Conservation (phyloP, 2,113 vertebrate genomes). For the Tychaedon coryphoeus region DNA sequence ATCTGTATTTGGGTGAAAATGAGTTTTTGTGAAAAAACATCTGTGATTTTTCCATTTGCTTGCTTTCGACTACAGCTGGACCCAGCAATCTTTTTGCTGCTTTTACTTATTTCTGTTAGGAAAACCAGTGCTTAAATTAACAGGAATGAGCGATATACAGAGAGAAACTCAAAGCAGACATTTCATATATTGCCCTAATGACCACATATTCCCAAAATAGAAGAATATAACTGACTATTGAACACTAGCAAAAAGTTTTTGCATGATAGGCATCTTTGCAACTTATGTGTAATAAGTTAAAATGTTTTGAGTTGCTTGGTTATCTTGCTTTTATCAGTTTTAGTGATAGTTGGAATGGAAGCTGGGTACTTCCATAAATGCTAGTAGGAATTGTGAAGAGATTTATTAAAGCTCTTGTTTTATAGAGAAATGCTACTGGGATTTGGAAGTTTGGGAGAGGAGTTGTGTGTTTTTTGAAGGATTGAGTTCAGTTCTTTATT, state of each 20-base stretch:
- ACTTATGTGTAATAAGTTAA: background rate
- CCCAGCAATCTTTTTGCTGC: background rate
- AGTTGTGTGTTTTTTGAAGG: background rate
- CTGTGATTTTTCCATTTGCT: background rate
- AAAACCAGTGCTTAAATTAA: background rate
- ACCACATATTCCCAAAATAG: background rate
- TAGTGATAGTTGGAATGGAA: background rate
- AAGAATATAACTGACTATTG: background rate
- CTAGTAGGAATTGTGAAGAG: background rate
- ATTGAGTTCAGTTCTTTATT: background rate
- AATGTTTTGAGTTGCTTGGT: background rate
- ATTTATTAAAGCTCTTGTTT: background rate
- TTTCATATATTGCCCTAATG: background rate
- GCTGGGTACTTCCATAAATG: background rate
- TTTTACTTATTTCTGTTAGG: background rate
- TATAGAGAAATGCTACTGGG: background rate
- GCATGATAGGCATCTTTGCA: background rate
- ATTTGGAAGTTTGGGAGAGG: background rate
- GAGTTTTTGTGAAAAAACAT: background rate
- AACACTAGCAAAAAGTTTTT: background rate
- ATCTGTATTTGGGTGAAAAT: background rate
- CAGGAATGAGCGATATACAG: background rate
- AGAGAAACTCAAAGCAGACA: background rate
- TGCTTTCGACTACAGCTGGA: background rate
- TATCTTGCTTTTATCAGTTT: background rate